Percentiles rank a stretch among this genome's conserved stretches.
phyloP scores from a whole-genome alignment of 2,888 invertebrate species.

The Chromoteleia sp. region DNA sequence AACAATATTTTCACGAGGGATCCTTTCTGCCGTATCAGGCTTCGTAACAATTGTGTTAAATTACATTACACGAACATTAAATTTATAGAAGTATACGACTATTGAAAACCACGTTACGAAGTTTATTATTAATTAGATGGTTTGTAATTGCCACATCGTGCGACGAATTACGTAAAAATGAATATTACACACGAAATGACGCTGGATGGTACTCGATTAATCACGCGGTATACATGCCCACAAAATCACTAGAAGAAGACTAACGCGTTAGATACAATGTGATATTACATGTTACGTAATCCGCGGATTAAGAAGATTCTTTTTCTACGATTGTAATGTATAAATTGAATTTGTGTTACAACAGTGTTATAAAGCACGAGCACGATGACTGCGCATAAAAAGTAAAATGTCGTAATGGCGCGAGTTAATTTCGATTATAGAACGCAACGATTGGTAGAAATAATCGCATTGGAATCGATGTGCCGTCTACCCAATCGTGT shows the following conservation, averaged over 20 bases:
- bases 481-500: conserved; percentile 37
- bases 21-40: too few relatives aligned
- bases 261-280: too few relatives aligned
- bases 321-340: conserved; percentile 5
- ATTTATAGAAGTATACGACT: background rate
- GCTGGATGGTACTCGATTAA: background rate
- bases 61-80: too few relatives aligned
- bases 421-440: conserved; percentile 45
- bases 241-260: background rate
- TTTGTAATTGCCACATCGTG: background rate
- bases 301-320: background rate
- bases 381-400: conserved; percentile 35
- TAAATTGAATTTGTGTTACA: conserved; percentile 22
- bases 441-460: conserved; percentile 43
- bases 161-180: background rate
- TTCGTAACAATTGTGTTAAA: too few relatives aligned
- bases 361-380: conserved; percentile 8
- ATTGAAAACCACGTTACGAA: background rate
- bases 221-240: background rate
- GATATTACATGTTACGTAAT: background rate
- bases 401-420: conserved; percentile 40
- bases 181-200: background rate
- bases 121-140: background rate
- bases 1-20: too few relatives aligned
- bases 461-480: conserved; percentile 35